Evolutionary conservation across 2,888 invertebrate genomes (phyloP), one percentile per base, ranked within the genome.

Genomic region (Sericinus montela): DNA sequence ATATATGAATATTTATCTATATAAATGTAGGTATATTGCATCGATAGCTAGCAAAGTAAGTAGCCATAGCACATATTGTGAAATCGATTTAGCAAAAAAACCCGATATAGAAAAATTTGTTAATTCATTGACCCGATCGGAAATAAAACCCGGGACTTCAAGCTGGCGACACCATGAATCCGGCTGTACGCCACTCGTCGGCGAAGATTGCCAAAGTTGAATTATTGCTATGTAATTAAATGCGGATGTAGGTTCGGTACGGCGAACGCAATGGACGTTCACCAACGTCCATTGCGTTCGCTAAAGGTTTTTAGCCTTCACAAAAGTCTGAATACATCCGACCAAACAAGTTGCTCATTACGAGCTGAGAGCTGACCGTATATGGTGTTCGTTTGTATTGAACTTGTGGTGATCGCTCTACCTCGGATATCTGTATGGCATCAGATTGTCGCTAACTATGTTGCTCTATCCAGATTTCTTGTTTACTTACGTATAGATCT

Each of bases 361-460:
- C 80, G 76, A 77, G 32, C 32, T 1, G 75, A 69, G 56, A 57
- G 58, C 59, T 54, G 43, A 53, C 81, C 80, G 59, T 81, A 78
- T 72, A 81, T 62, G 80, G 80, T 54, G 59, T 72, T 77, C 71
- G 77, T 76, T 80, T 75, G 75, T 69, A 66, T 65, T 66, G 59
- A 61, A 60, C 25, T 25, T 1, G 6, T 62, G 61, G 70, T 72
- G 75, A 80, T 79, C 80, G 72, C 65, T 70, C 74, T 67, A 65
- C 43, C 11, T 44, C 36, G 13, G 13, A 78, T 80, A 79, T 79
- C 76, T 74, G 71, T 75, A 78, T 78, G 75, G 68, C 67, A 76
- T 74, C 70, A 69, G 67, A 72, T 75, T 76, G 74, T 72, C 66
- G 66, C 75, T 80, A 79, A 78, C 78, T 77, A 79, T 69, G 63